These are phyloP conservation scores for Delphinus delphis DNA, from an alignment of 2,113 vertebrate species.

Conservation along the genomic window DNA sequence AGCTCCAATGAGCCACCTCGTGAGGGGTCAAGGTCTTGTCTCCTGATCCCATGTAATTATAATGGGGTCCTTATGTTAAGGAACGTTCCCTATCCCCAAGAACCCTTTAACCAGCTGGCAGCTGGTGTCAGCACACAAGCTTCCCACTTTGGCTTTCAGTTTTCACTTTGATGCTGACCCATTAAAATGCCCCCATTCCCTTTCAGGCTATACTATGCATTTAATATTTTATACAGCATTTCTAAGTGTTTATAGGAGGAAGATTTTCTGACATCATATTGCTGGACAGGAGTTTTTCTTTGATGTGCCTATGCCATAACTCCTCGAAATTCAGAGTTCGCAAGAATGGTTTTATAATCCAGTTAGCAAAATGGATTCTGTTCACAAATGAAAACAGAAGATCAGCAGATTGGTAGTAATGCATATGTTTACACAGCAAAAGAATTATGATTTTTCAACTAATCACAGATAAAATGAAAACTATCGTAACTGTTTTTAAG, in stretches of 20 bases:
- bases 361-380: neutral
- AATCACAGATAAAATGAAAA: slow-evolving; percentile 11
- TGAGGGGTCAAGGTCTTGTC: neutral
- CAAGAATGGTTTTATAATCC: slow-evolving; percentile 16
- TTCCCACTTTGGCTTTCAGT: neutral
- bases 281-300: neutral
- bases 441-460: neutral
- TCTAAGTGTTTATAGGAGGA: neutral
- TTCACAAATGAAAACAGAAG: neutral
- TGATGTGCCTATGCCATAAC: neutral
- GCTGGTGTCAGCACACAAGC: neutral
- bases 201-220: neutral
- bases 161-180: neutral
- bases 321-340: neutral
- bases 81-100: neutral
- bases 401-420: neutral
- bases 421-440: neutral
- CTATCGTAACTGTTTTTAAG: neutral
- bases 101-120: neutral
- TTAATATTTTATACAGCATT: slow-evolving; percentile 2
- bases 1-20: neutral
- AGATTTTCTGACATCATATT: neutral
- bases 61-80: neutral
- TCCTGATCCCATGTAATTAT: neutral
- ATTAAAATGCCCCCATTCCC: neutral